Conservation (phyloP, 2,113 vertebrate genomes). For the Chionomys nivalis region DNA sequence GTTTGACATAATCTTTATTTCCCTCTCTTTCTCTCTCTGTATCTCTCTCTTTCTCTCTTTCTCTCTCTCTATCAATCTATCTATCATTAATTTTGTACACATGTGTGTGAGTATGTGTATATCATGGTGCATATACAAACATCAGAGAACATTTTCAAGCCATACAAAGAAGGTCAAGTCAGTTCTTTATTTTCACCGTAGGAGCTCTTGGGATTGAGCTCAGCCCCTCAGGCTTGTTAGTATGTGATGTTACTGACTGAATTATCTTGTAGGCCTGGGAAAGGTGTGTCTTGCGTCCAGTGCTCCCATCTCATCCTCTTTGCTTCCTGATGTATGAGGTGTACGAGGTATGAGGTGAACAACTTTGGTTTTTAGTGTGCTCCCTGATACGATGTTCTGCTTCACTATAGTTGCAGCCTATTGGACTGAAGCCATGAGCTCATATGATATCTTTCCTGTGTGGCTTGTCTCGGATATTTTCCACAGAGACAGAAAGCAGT, state of each 20-base stretch:
- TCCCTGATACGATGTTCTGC: background rate
- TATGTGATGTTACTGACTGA: background rate
- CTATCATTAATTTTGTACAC: background rate
- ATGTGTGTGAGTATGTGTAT: background rate
- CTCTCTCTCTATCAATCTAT: background rate
- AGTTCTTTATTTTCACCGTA: background rate
- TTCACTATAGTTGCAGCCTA: background rate
- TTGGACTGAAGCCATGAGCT: background rate
- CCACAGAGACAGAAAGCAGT: background rate
- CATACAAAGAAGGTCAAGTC: background rate
- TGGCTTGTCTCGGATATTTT: background rate
- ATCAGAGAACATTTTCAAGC: background rate
- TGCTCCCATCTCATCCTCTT: background rate
- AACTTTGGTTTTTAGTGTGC: background rate
- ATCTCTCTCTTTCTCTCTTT: background rate
- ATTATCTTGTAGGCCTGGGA: background rate
- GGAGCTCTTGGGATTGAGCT: background rate
- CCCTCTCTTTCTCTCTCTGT: background rate
- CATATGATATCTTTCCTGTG: background rate
- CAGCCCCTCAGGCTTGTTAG: background rate
- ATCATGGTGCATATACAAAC: background rate
- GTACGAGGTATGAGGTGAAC: background rate
- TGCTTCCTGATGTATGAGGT: background rate
- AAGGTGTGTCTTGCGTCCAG: background rate
- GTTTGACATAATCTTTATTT: background rate